Conservation (phyloP, 2,113 vertebrate genomes). For the Prinia subflava region DNA sequence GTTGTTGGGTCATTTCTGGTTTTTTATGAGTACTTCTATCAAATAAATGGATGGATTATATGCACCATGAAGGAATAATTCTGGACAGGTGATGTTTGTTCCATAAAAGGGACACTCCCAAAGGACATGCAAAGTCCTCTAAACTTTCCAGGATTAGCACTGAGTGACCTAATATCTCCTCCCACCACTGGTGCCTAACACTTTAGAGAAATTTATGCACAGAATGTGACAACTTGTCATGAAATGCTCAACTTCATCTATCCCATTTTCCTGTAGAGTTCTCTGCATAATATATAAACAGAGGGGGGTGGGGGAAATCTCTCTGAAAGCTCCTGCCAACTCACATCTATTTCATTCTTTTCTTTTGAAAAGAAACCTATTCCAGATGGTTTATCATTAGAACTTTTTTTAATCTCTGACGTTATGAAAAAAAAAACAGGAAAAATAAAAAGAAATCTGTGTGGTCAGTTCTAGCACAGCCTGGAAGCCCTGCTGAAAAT, state of each 20-base stretch:
- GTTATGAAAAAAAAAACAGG: background rate
- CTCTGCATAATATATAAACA: constrained; percentile 56
- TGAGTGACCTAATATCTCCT: constrained; percentile 42
- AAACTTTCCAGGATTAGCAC: constrained; percentile 21
- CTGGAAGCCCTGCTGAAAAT: background rate
- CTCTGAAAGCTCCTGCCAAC: constrained; percentile 57
- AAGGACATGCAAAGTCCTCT: constrained; percentile 19
- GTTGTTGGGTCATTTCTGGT: background rate
- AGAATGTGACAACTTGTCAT: constrained; percentile 59
- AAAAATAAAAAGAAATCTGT: background rate
- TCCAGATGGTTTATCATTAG: constrained; percentile 41
- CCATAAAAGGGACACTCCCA: background rate
- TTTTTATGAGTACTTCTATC: background rate
- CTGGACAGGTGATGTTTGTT: background rate
- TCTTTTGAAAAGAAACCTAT: constrained; percentile 48
- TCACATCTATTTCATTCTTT: constrained; percentile 51
- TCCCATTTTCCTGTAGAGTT: constrained; percentile 44
- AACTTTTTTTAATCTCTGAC: background rate
- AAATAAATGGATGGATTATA: background rate
- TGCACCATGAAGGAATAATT: background rate
- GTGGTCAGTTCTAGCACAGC: background rate
- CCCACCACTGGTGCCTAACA: constrained; percentile 22
- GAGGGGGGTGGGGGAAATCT: constrained; percentile 19
- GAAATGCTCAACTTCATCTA: constrained; percentile 47
- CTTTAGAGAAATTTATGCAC: constrained; percentile 54